Base-by-base conservation (phyloP, 2,888 invertebrate genomes). In the Sesia bembeciformis region DNA sequence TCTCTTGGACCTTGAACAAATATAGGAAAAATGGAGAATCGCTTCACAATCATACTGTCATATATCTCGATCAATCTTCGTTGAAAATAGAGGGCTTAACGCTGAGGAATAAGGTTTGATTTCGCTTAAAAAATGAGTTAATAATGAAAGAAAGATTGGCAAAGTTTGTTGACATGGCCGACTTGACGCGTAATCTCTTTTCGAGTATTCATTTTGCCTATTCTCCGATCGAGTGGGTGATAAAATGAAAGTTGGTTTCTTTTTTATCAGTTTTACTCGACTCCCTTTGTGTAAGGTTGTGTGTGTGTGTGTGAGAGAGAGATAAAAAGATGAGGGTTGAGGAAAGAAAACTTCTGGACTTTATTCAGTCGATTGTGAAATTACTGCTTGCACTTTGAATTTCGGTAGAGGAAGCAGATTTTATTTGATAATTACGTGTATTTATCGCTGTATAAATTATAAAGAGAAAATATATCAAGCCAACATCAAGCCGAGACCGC, bases 141-240 rank as follows among this genome's bases (percentile, higher is more conserved):
- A 74, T 73, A 72, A 76, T 73, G 69, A 71, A 71, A 68, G 67
- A 23, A 72, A 68, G 56, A 78, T 76, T 69, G 74, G 70, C 65
- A 68, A 72, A 74, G 75, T 75, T 75, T 73, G 76, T 76, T 72
- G 78, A 75, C 71, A 64, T 61, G 66, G 61, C 60, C 62, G 70
- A 71, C 67, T 70, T 67, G 66, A 67, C 64, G 63, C 70, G 76
- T 77, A 76, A 77, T 77, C 74, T 76, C 65, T 71, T 71, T 67
- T 67, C 59, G 67, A 74, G 75, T 68, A 67, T 71, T 74, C 71
- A 70, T 75, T 72, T 68, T 66, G 69, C 64, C 54, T 57, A 60
- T 54, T 60, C 57, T 40, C 52, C 51, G 43, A 39, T 57, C 59
- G 62, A 64, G 62, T 61, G 65, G 61, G 57, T 60, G 65, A 61